Conservation (phyloP, 1,140 invertebrate genomes). For the Drosophila lacertosa region DNA sequence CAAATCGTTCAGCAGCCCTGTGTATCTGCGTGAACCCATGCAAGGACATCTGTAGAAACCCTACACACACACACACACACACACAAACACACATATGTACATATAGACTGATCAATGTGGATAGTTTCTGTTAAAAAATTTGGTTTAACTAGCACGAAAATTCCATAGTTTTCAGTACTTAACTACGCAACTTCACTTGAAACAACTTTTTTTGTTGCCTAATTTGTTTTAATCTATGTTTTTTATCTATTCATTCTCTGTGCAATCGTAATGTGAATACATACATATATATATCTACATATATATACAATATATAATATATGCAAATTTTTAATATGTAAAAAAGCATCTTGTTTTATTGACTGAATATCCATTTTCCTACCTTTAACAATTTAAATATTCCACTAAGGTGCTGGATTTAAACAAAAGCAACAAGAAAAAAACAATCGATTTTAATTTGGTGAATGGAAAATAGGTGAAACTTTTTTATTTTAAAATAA, state of each 20-base stretch:
- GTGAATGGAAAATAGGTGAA: background rate
- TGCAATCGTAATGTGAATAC: constrained; percentile 69
- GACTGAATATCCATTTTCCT: too few species aligned
- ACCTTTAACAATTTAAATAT: too few species aligned
- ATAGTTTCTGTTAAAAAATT: constrained; percentile 45
- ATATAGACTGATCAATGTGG: constrained; percentile 66
- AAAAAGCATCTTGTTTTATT: too few species aligned
- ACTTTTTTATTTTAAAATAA: constrained; percentile 9
- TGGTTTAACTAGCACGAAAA: constrained; percentile 38
- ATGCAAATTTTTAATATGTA: constrained; percentile 65
- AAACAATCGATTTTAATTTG: background rate
- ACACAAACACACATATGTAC: constrained; percentile 28
- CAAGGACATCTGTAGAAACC: constrained; percentile 67
- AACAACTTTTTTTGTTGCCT: constrained; percentile 32
- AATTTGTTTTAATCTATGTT: constrained; percentile 34
- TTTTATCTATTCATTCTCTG: constrained; percentile 41
- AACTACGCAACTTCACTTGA: constrained; percentile 38
- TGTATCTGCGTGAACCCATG: constrained; percentile 84
- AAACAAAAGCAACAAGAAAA: too few species aligned
- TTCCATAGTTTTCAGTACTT: constrained; percentile 67
- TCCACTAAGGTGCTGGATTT: too few species aligned
- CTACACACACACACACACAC: constrained; percentile 7
- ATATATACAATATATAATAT: constrained; percentile 55
- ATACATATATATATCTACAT: constrained; percentile 34
- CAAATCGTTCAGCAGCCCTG: constrained; percentile 89